Evolutionary conservation across 1,140 invertebrate species (phyloP).

Genomic region (Zelostemma sp.): DNA sequence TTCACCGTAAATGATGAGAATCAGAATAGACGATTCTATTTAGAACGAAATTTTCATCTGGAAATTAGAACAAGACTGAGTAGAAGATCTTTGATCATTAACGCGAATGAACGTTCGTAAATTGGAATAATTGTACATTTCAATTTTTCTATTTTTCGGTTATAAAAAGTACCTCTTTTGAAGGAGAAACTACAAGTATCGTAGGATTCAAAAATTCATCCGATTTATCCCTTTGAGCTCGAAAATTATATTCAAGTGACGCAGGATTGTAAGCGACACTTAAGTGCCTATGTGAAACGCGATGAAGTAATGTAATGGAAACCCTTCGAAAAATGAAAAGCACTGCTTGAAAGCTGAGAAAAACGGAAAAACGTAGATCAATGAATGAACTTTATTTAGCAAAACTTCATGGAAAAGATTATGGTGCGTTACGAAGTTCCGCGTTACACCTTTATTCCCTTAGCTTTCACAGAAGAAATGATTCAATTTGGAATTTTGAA

Average conservation of each 20-base stretch:
- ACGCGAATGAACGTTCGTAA: too few species aligned
- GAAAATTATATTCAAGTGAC: constrained; percentile 32
- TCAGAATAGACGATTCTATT: constrained; percentile 22
- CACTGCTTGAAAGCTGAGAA: constrained; percentile 34
- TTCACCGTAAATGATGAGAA: constrained; percentile 27
- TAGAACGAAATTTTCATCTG: constrained; percentile 22
- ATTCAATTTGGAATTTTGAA: too few species aligned
- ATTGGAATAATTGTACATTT: too few species aligned
- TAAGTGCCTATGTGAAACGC: constrained; percentile 20
- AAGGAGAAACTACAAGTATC: neutral
- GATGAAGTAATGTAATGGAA: constrained; percentile 29
- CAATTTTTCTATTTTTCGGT: neutral
- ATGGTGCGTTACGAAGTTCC: neutral
- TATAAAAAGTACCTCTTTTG: too few species aligned
- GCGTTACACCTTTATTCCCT: neutral
- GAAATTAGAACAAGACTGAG: constrained; percentile 11
- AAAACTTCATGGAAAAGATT: neutral
- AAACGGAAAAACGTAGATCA: constrained; percentile 17
- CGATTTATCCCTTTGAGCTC: constrained; percentile 10
- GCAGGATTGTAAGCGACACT: constrained; percentile 26
- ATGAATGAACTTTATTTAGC: constrained; percentile 21
- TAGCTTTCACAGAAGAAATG: neutral
- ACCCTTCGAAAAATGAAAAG: constrained; percentile 26
- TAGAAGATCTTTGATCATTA: neutral
- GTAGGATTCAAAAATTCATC: neutral